A percentile compares a stretch with the other conserved stretches of the same genome.
These are phyloP conservation scores for Syncerus caffer DNA, from an alignment of 2,797 vertebrate genomes.

Conservation along the genomic window DNA sequence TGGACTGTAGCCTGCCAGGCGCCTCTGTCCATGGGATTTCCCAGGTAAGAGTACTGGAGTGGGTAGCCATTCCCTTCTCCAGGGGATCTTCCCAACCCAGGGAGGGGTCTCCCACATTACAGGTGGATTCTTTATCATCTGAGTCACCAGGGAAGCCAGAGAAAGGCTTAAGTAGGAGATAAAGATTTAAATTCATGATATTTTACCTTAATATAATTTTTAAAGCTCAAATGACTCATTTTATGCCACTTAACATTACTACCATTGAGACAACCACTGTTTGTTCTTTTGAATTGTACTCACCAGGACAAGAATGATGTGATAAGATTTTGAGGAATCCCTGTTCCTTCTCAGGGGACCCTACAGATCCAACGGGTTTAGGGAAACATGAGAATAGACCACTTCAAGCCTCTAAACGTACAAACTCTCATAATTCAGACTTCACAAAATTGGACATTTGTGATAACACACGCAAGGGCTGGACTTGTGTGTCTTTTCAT, in stretches of 20 bases:
- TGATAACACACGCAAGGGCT: not conserved
- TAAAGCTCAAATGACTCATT: not conserved
- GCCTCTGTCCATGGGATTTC: not conserved
- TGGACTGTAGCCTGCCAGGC: not conserved
- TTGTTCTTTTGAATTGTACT: not conserved
- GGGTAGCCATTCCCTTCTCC: not conserved
- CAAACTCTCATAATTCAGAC: not conserved
- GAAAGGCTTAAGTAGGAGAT: not conserved
- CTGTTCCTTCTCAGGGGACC: not conserved
- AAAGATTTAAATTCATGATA: constrained; percentile 10
- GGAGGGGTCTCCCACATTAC: not conserved
- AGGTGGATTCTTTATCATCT: not conserved
- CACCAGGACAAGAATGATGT: not conserved
- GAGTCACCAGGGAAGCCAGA: not conserved
- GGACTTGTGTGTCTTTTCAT: not conserved
- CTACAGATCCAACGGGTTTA: not conserved
- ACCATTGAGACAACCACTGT: not conserved
- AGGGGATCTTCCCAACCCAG: not conserved
- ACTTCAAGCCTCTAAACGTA: not conserved
- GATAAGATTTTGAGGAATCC: not conserved
- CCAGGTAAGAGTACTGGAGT: not conserved
- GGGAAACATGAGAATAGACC: not conserved
- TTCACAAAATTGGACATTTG: not conserved
- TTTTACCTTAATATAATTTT: not conserved
- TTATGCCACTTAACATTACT: not conserved